Evolutionary conservation across 1,140 invertebrate genomes (phyloP), one percentile per base, ranked within the genome.

Genomic region (Caenorhabditis brenneri): DNA sequence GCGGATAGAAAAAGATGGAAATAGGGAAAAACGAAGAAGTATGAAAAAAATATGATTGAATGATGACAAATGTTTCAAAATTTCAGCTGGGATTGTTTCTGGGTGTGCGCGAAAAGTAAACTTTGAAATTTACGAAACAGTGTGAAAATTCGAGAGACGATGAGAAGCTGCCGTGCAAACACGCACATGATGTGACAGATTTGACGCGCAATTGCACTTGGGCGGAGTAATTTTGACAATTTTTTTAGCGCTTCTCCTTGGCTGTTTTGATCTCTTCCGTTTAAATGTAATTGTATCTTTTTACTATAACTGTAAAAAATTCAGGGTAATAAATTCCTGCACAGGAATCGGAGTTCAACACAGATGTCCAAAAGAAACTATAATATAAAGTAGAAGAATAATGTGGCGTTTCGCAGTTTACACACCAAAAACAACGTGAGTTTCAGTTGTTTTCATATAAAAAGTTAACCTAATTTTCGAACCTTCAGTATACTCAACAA

Each of bases 401-500:
- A 65, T 65, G 60, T 65, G 60, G 60, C 60, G 60, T 36, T 65
- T 65, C 31, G 60, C 60, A 36, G 9, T 65, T 36, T 36, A 65
- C 19, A 65, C 60, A 36, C 29, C 12, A 19, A 65, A 65, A 65
- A n/a, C 60, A 65, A 65, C 60, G 60, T 65, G 4, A 5, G 60
- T 36, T 39, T 5, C n/a, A 36, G 7, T 19, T 65, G 9, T 65
- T 36, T 9, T 22, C n/a, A n/a, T n/a, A n/a, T n/a, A n/a, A n/a
- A 36, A 0, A 39, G n/a, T 65, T 39, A 27, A 36, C 33, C 9
- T 65, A 29, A 19, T 51, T 5, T 51, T 5, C 9, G 16, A 19
- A 29, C 27, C 36, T 65, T 36, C 31, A 65, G 60, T 36, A 65
- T 65, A 27, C 60, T 65, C 19, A 65, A 19, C 19, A 65, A 65